Conservation (phyloP, 1,140 invertebrate genomes). For the Chrysoperla carnea region DNA sequence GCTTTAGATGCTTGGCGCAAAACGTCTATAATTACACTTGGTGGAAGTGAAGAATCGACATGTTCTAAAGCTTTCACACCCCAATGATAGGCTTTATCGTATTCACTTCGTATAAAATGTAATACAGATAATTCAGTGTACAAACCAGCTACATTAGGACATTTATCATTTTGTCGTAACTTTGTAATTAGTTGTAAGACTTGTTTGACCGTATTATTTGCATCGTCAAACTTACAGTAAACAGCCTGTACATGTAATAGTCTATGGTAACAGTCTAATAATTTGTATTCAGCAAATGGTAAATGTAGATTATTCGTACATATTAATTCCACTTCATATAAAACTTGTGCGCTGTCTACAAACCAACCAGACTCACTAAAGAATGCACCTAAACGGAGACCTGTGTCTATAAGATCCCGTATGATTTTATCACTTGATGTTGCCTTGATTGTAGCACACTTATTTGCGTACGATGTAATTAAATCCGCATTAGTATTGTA, state of each 20-base stretch:
- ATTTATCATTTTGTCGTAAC: slow-evolving; percentile 23
- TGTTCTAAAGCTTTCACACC: slow-evolving; percentile 50
- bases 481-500: slow-evolving; percentile 32
- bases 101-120: slow-evolving; percentile 65
- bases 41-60: slow-evolving; percentile 36
- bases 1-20: slow-evolving; percentile 67
- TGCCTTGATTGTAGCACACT: slow-evolving; percentile 11
- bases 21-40: slow-evolving; percentile 54
- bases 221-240: slow-evolving; percentile 58
- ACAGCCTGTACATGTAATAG: slow-evolving; percentile 62
- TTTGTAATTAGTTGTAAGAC: slow-evolving; percentile 18
- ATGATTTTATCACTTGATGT: slow-evolving; percentile 18
- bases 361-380: slow-evolving; percentile 77
- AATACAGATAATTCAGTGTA: slow-evolving; percentile 65
- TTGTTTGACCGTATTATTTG: slow-evolving; percentile 38
- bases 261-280: slow-evolving; percentile 60
- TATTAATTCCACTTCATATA: slow-evolving; percentile 40
- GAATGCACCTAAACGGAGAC: slow-evolving; percentile 42
- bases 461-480: slow-evolving; percentile 24
- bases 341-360: slow-evolving; percentile 47
- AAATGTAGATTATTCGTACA: slow-evolving; percentile 31
- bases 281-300: slow-evolving; percentile 24
- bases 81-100: slow-evolving; percentile 56
- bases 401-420: slow-evolving; percentile 4
- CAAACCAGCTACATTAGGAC: slow-evolving; percentile 44